phyloP scores from a whole-genome alignment of 2,797 vertebrate genomes.

The Podarcis siculus region DNA sequence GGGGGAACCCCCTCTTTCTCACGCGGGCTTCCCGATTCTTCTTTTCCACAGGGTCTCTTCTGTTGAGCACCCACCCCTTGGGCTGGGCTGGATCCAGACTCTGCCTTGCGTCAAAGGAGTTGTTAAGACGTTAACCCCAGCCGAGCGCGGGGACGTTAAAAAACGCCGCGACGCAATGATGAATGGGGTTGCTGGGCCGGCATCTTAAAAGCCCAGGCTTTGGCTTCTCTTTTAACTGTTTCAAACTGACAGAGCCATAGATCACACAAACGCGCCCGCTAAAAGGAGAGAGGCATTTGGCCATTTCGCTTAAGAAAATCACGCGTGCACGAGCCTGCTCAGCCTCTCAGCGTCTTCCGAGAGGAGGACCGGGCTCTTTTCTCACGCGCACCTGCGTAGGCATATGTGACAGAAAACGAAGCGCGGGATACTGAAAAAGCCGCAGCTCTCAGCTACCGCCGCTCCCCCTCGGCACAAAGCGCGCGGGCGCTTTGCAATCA shows the following conservation, averaged over 20 bases:
- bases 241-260: conserved; percentile 80
- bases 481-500: neutral
- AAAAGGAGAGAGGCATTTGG: conserved; percentile 72
- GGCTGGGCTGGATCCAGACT: neutral
- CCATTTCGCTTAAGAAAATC: conserved; percentile 66
- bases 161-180: conserved; percentile 72
- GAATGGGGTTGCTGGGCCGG: conserved; percentile 75
- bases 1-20: neutral
- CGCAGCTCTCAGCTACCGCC: neutral
- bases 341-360: conserved; percentile 41
- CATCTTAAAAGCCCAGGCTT: conserved; percentile 78
- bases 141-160: conserved; percentile 68
- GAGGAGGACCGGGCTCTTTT: conserved; percentile 20
- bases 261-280: conserved; percentile 74
- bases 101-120: conserved; percentile 42
- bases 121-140: conserved; percentile 76
- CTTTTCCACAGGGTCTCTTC: conserved; percentile 25
- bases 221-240: conserved; percentile 82
- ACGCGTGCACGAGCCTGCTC: neutral
- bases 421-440: neutral
- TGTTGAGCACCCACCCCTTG: neutral
- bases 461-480: neutral
- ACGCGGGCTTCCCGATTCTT: neutral
- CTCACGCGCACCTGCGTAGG: neutral
- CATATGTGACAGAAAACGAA: too few relatives aligned